Percentiles rank a stretch among this genome's conserved stretches.
These are phyloP conservation scores for Phaethon lepturus DNA, from an alignment of 2,113 vertebrate species.

Conservation along the genomic window DNA sequence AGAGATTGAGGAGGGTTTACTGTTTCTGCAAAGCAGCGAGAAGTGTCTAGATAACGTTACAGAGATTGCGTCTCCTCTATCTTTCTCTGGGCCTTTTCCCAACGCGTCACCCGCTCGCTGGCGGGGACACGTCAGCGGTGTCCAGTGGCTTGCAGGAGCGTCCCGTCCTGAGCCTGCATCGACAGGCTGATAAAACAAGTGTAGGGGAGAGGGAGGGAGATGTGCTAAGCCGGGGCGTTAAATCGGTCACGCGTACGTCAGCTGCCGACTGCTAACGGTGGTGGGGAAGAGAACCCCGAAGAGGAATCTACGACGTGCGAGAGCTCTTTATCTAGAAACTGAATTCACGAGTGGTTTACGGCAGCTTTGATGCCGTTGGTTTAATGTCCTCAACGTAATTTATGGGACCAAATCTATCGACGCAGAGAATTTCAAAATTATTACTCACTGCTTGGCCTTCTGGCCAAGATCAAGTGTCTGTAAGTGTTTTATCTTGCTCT, in stretches of 20 bases:
- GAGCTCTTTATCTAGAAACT: not conserved
- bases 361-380: not conserved
- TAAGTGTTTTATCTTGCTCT: not conserved
- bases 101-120: not conserved
- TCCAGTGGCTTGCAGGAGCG: not conserved
- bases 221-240: not conserved
- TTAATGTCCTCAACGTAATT: not conserved
- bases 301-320: rapidly evolving
- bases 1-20: not conserved
- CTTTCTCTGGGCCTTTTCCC: not conserved
- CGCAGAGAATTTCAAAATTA: not conserved
- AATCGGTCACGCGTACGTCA: rapidly evolving
- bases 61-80: not conserved
- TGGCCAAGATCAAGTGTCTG: not conserved
- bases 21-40: not conserved
- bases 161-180: not conserved
- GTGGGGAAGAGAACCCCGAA: not conserved
- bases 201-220: not conserved
- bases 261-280: not conserved
- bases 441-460: not conserved
- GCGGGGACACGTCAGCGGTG: not conserved
- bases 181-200: rapidly evolving
- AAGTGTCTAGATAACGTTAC: not conserved
- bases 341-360: rapidly evolving
- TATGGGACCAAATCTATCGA: not conserved